phyloP scores from a whole-genome alignment of 2,888 invertebrate species.

The Spialia ferax region DNA sequence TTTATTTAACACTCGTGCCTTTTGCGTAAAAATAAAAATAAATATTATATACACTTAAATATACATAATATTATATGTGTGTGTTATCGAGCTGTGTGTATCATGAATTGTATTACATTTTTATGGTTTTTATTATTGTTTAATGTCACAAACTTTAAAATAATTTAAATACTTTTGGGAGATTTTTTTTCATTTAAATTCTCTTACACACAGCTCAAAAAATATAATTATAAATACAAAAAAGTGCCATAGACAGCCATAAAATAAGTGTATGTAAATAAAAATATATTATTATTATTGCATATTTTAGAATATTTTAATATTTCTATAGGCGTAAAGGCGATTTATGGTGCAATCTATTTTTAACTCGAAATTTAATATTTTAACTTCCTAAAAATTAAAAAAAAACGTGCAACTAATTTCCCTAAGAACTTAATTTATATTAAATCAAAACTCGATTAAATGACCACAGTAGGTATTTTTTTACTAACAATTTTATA shows the following conservation, averaged over 20 bases:
- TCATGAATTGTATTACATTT: slow-evolving; percentile 5
- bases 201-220: slow-evolving; percentile 25
- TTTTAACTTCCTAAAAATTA: slow-evolving; percentile 48
- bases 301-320: slow-evolving; percentile 36
- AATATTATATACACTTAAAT: slow-evolving; percentile 20
- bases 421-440: slow-evolving; percentile 38
- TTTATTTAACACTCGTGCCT: slow-evolving; percentile 34
- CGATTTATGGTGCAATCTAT: slow-evolving; percentile 61
- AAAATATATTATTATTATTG: slow-evolving; percentile 39
- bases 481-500: background rate
- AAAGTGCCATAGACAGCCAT: slow-evolving; percentile 53
- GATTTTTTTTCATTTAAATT: slow-evolving; percentile 5
- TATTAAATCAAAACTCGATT: background rate
- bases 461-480: background rate
- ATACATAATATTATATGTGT: slow-evolving; percentile 11
- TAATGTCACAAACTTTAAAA: slow-evolving; percentile 11
- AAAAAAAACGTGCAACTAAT: slow-evolving; percentile 43
- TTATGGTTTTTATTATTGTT: background rate
- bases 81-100: slow-evolving; percentile 26
- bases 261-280: slow-evolving; percentile 46
- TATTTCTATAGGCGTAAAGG: slow-evolving; percentile 48
- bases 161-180: background rate
- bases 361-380: slow-evolving; percentile 46
- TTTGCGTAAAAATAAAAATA: slow-evolving; percentile 5
- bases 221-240: slow-evolving; percentile 21